A percentile compares a stretch with the other conserved stretches of the same genome.
Evolutionary conservation across 2,797 vertebrate species (phyloP).

Genomic region (Todus mexicanus): DNA sequence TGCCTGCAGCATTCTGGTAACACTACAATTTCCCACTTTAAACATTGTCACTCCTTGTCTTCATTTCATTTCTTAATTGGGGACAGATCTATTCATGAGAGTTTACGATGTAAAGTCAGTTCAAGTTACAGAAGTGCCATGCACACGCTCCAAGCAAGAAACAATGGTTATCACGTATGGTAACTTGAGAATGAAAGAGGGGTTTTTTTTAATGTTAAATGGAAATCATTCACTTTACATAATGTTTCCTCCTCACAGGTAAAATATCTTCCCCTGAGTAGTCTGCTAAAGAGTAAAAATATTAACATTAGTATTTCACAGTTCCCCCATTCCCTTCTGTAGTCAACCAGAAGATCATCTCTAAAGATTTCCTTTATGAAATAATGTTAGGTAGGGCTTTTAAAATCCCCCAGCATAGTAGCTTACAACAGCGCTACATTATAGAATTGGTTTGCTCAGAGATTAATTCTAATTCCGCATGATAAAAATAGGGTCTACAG

Average conservation of each 20-base stretch:
- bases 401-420: background rate
- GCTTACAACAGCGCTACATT: background rate
- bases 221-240: slow-evolving; percentile 42
- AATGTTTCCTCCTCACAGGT: slow-evolving; percentile 43
- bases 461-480: background rate
- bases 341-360: slow-evolving; percentile 34
- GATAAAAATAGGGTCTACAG: background rate
- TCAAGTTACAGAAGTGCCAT: slow-evolving; percentile 11
- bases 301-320: slow-evolving; percentile 21
- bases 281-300: slow-evolving; percentile 38
- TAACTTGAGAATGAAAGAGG: background rate
- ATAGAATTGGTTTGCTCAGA: background rate
- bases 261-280: slow-evolving; percentile 29
- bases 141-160: slow-evolving; percentile 26
- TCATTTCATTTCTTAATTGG: slow-evolving; percentile 57
- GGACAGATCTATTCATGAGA: slow-evolving; percentile 29
- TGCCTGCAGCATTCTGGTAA: slow-evolving; percentile 47
- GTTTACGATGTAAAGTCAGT: slow-evolving; percentile 38
- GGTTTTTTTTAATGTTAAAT: background rate
- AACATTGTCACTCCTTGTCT: slow-evolving; percentile 44
- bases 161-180: background rate
- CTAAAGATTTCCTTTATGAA: slow-evolving; percentile 14
- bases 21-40: slow-evolving; percentile 39
- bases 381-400: background rate
- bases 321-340: background rate